Percentiles rank a stretch among this genome's conserved stretches.
Conservation (phyloP, 1,140 invertebrate species). For the Zaprionus nigranus region DNA sequence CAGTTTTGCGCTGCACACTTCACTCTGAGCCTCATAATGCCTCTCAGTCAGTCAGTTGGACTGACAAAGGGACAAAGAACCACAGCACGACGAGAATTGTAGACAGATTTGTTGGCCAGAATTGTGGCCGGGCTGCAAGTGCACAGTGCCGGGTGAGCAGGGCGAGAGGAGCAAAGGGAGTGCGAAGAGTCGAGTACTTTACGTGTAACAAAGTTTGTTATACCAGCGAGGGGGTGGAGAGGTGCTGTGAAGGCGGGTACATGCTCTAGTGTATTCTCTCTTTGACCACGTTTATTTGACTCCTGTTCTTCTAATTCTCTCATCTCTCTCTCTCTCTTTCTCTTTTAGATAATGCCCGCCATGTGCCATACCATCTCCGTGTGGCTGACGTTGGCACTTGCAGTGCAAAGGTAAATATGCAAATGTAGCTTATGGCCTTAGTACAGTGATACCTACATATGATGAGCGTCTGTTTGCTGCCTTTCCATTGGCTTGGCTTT, state of each 20-base stretch:
- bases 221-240: neutral
- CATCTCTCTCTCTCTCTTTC: neutral
- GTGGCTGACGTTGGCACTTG: conserved; percentile 94
- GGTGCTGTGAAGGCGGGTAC: no score
- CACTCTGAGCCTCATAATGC: neutral
- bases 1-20: conserved; percentile 44
- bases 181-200: neutral
- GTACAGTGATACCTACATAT: neutral
- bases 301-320: conserved; percentile 5
- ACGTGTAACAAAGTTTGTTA: neutral
- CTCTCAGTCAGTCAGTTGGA: neutral
- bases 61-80: neutral
- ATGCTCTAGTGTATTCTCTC: neutral
- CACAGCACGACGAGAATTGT: neutral
- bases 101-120: neutral
- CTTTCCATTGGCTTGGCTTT: neutral
- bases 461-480: neutral
- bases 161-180: neutral
- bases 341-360: conserved; percentile 89
- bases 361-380: conserved; percentile 97
- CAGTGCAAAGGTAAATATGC: conserved; percentile 89
- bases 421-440: conserved; percentile 29
- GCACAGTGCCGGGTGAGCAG: neutral
- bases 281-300: neutral
- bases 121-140: neutral